Evolutionary conservation across 2,797 vertebrate species (phyloP).

Genomic region (Echeneis naucrates): DNA sequence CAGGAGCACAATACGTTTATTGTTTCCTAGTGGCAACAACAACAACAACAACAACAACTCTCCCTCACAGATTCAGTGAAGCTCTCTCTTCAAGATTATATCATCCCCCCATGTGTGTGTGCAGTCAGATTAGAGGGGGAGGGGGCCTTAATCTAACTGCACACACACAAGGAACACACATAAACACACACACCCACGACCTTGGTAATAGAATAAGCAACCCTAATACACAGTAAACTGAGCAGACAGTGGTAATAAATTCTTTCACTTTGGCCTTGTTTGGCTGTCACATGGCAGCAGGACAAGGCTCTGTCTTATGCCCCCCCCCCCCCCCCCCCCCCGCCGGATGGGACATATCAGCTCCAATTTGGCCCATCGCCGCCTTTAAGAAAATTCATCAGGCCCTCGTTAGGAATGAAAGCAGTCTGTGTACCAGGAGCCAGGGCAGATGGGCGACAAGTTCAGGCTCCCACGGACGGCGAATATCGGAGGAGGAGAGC

Average conservation of each 20-base stretch:
- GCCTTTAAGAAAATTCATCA: slow-evolving; percentile 83
- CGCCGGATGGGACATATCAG: slow-evolving; percentile 82
- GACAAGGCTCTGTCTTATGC: slow-evolving; percentile 80
- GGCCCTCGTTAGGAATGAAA: slow-evolving; percentile 82
- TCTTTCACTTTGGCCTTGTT: slow-evolving; percentile 78
- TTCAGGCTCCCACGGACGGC: slow-evolving; percentile 75
- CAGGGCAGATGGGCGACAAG: slow-evolving; percentile 79
- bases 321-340: slow-evolving; percentile 65
- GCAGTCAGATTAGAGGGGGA: no score
- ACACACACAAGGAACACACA: slow-evolving; percentile 10
- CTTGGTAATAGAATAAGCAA: slow-evolving; percentile 76
- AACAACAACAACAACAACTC: slow-evolving; percentile 51
- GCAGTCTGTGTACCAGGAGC: slow-evolving; percentile 77
- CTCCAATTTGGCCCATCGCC: slow-evolving; percentile 82
- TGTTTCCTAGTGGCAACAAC: slow-evolving; percentile 51
- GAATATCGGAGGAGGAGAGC: slow-evolving; percentile 52
- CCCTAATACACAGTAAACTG: slow-evolving; percentile 77
- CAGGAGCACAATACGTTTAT: slow-evolving; percentile 40
- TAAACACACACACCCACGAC: slow-evolving; percentile 50
- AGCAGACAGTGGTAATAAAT: slow-evolving; percentile 79
- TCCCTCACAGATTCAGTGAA: slow-evolving; percentile 35
- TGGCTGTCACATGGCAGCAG: slow-evolving; percentile 81
- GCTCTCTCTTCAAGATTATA: slow-evolving; percentile 51
- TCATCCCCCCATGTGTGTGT: slow-evolving; percentile 14
- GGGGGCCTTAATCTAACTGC: slow-evolving; percentile 4